Evolutionary conservation across 2,888 invertebrate genomes (phyloP).

Genomic region (Agrotis puta): DNA sequence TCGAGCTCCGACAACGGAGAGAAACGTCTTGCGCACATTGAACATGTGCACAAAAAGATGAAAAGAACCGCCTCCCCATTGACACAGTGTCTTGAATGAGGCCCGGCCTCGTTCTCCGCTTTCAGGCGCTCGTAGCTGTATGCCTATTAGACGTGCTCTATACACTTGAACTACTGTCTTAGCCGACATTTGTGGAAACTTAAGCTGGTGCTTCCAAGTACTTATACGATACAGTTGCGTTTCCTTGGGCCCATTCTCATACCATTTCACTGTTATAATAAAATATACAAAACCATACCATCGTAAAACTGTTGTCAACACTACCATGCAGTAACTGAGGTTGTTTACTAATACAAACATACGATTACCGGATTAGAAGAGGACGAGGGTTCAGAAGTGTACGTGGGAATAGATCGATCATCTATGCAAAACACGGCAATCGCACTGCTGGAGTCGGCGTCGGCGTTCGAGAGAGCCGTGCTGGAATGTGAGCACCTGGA

Average conservation of each 20-base stretch:
- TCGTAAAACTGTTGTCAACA: slow-evolving; percentile 74
- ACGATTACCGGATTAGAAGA: slow-evolving; percentile 75
- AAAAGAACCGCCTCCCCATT: slow-evolving; percentile 83
- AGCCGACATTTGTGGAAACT: slow-evolving; percentile 65
- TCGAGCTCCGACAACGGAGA: slow-evolving; percentile 55
- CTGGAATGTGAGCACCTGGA: slow-evolving; percentile 89
- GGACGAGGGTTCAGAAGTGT: slow-evolving; percentile 70
- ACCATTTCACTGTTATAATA: slow-evolving; percentile 48
- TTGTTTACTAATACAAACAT: slow-evolving; percentile 69
- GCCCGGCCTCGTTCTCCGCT: slow-evolving; percentile 83
- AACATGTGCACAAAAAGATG: slow-evolving; percentile 78
- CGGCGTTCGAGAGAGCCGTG: slow-evolving; percentile 87
- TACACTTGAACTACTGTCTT: slow-evolving; percentile 68
- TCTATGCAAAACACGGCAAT: slow-evolving; percentile 90
- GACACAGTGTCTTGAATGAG: slow-evolving; percentile 84
- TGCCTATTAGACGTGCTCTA: slow-evolving; percentile 75
- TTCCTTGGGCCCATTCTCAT: slow-evolving; percentile 44
- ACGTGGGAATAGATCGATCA: slow-evolving; percentile 77
- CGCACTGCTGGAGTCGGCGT: slow-evolving; percentile 86
- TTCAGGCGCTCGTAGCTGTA: slow-evolving; percentile 77
- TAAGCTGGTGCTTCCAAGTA: slow-evolving; percentile 51
- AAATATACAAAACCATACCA: slow-evolving; percentile 81
- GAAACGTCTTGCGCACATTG: slow-evolving; percentile 74
- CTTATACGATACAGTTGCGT: slow-evolving; percentile 46
- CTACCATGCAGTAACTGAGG: slow-evolving; percentile 64